Base-by-base conservation (phyloP, 2,888 invertebrate genomes). In the Scotopteryx bipunctaria region DNA sequence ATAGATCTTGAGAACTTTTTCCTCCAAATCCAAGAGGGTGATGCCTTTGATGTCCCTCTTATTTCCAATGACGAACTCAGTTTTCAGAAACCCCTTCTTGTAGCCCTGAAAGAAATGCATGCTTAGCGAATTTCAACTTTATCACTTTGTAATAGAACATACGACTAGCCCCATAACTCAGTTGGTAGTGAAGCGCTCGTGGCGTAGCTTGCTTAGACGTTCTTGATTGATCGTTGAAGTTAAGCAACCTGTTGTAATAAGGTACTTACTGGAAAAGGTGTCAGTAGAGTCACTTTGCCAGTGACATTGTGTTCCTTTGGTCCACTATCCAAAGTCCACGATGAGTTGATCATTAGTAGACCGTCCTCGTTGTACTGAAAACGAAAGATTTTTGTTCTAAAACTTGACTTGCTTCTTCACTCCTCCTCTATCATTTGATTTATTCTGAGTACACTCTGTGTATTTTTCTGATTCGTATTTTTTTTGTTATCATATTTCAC, bases 11-110 rank as follows among this genome's bases (percentile, higher is more conserved):
- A 94, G 92, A 25, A 94, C 92, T 63, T 93, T 93, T 25, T 94
- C 92, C 66, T 96, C 95, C 14, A 96, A 81, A 58, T 94, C 93
- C 25, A 96, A 76, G 54, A 93, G 93, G 0, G 95, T 94, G 1
- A 93, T 92, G 1, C 95, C 96, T 50, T 92, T 84, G 31, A 96
- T 91, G 60, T 93, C 91, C 60, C 92, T 92, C 52, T 93, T 92
- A 41, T 93, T 91, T 5, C 93, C 93, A 0, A 94, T 72, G 25
- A 92, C 91, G 48, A 95, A 91, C 60, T 93, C 93, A 0, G 95
- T 94, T 9, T 92, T 92, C 27, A 96, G 79, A 15, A 93, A 92
- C 0, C 95, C 95, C 63, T 91, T 93, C 25, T 83, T 92, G 67
- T 95, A 95, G 5, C 94, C 94, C 82, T 92, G 82, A 51, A 65